phyloP scores from a whole-genome alignment of 2,113 vertebrate genomes.

The Centropus unirufus region DNA sequence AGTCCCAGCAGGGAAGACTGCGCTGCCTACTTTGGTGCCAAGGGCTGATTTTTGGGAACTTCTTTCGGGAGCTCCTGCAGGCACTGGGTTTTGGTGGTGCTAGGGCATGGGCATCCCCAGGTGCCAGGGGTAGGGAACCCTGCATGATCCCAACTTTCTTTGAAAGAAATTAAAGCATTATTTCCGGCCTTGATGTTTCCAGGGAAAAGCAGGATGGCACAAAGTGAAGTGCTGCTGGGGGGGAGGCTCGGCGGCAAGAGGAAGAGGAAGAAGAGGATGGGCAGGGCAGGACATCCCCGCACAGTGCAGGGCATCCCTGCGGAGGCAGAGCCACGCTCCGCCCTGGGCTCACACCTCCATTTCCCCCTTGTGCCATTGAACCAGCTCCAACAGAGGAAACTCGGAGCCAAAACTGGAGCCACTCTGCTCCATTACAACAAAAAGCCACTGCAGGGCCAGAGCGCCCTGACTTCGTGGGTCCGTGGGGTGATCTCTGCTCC shows the following conservation, averaged over 20 bases:
- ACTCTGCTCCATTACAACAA: accelerated
- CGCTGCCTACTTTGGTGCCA: background rate
- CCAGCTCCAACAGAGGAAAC: background rate
- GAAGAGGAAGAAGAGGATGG: background rate
- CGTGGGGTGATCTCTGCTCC: accelerated
- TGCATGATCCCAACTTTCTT: background rate
- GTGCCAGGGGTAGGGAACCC: background rate
- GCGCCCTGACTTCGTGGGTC: background rate
- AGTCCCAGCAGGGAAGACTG: background rate
- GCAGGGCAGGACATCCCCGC: accelerated
- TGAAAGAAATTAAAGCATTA: background rate
- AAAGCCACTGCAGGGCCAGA: background rate
- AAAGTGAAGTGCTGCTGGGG: background rate
- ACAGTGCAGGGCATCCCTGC: accelerated
- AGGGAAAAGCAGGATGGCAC: background rate
- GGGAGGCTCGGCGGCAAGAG: accelerated
- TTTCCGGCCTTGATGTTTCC: background rate
- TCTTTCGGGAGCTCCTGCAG: background rate
- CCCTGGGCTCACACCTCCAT: background rate
- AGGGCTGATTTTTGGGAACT: background rate
- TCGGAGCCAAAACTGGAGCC: background rate
- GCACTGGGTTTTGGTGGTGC: background rate
- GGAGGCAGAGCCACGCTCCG: background rate
- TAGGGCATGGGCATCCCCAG: accelerated
- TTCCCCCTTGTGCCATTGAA: background rate